Evolutionary conservation across 2,797 vertebrate species (phyloP).

Genomic region (Melanotaenia pygmaea): DNA sequence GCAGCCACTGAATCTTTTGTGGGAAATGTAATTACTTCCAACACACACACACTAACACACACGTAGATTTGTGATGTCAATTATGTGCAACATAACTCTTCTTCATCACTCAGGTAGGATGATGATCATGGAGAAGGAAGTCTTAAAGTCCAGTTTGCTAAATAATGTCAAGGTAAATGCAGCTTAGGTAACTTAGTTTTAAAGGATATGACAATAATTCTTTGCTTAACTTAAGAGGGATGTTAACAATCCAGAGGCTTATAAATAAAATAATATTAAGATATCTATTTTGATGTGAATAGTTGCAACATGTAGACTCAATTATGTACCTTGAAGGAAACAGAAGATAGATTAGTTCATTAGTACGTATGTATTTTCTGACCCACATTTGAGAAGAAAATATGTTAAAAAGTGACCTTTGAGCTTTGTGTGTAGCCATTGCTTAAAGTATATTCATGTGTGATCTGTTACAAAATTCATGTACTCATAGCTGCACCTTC

Average conservation of each 20-base stretch:
- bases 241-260: not conserved
- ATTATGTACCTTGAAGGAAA: not conserved
- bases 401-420: not conserved
- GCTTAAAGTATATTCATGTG: not conserved
- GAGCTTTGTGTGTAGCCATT: not conserved
- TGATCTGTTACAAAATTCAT: not conserved
- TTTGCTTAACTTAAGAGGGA: not conserved
- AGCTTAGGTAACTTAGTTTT: not conserved
- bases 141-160: not conserved
- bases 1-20: not conserved
- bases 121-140: not conserved
- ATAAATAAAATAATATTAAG: not conserved
- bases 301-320: not conserved
- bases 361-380: too few species aligned
- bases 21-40: not conserved
- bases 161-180: too few species aligned
- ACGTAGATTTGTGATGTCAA: not conserved
- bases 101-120: not conserved
- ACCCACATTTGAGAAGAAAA: not conserved
- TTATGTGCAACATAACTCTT: not conserved
- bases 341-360: too few species aligned
- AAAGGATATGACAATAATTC: not conserved
- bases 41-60: slow-evolving; percentile 1
- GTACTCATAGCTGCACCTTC: not conserved
- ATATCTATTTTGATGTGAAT: not conserved